Evolutionary conservation across 2,113 vertebrate genomes (phyloP), one percentile per base, ranked within the genome.

Genomic region (Helogale parvula): DNA sequence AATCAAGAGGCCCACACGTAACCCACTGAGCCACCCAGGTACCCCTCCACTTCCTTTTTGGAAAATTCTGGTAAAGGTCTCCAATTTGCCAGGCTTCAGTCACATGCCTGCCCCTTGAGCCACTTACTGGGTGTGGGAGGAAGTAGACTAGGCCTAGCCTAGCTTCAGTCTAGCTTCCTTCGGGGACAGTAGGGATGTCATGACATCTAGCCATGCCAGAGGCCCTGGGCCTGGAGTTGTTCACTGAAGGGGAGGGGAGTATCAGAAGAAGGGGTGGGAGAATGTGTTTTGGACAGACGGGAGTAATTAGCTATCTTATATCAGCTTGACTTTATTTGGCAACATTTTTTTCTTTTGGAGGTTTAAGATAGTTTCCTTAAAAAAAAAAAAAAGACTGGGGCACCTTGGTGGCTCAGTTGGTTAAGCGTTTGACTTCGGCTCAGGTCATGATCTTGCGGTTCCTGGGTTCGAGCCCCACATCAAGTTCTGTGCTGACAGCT

Each of bases 41-140:
- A 74, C 14, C 8, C 25, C 2, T 76, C 41, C 54, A 31, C 52
- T 69, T 88, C 27, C 13, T 93, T 52, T 66, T 65, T 68, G 41
- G 85, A 72, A 72, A 57, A 93, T 83, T 94, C 76, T 94, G 63
- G 63, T 41, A 72, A 86, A 83, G 68, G 4, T 57, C 83, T 95
- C 79, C n/a, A 79, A 13, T 27, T 76, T 65, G 8, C 17, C 71
- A 68, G 87, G 23, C 23, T 92, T 88, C 38, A n/a, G n/a, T 80
- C 38, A 88, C 29, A 72, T 88, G 47, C 38, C 33, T 88, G 47
- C 13, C 25, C 9, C 21, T 93, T 68, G 47, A 81, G 29, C 38
- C 41, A 90, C 86, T 17, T 25, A 52, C 38, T 92, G 52, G 45
- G 47, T 68, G 47, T 16, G 7, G 63, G 35, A 88, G 69, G 45